phyloP scores from a whole-genome alignment of 1,140 invertebrate species.

The Bombus difficillimus region DNA sequence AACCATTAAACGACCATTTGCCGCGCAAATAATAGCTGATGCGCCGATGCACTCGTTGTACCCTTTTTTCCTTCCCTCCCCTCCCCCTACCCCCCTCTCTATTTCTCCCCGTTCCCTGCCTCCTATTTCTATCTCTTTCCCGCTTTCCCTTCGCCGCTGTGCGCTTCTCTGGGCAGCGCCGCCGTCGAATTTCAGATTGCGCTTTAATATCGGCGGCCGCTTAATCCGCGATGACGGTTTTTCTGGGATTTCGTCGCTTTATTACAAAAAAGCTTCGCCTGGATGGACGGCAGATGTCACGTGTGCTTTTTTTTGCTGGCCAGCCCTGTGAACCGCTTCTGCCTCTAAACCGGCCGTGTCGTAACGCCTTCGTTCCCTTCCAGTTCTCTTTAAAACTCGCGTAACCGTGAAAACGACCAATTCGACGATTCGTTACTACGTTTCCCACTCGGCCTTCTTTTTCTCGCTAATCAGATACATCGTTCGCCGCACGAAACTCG shows the following conservation, averaged over 20 bases:
- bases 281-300: conserved; percentile 78
- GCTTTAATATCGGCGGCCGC: conserved; percentile 75
- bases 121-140: neutral
- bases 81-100: no score
- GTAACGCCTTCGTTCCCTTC: conserved; percentile 51
- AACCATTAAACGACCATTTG: conserved; percentile 67
- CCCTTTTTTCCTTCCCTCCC: conserved; percentile 19
- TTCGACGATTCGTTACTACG: neutral
- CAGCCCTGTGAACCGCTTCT: conserved; percentile 16
- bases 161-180: neutral
- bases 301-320: conserved; percentile 66
- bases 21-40: conserved; percentile 65
- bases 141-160: neutral
- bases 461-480: neutral
- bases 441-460: neutral
- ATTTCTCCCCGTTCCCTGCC: no score
- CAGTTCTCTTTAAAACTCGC: conserved; percentile 15
- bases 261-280: conserved; percentile 78
- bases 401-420: neutral
- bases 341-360: conserved; percentile 19
- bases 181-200: conserved; percentile 74
- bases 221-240: conserved; percentile 77
- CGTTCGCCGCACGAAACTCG: neutral
- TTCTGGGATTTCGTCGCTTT: conserved; percentile 75
- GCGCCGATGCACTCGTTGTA: conserved; percentile 49